These are phyloP conservation scores for Nerophis lumbriciformis DNA, from an alignment of 2,113 vertebrate genomes.

Conservation along the genomic window DNA sequence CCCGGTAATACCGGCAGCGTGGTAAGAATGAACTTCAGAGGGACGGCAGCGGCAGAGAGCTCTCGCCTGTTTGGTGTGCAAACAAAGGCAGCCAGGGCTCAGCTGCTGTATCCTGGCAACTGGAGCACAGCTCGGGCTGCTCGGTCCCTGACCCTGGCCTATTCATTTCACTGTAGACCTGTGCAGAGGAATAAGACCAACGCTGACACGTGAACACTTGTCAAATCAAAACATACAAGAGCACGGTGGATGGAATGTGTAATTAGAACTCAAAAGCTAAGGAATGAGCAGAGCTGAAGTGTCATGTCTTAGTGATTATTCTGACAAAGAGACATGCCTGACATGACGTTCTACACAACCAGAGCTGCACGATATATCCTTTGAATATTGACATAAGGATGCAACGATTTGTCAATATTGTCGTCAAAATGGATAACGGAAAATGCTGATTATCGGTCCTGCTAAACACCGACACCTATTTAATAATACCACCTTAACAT, in stretches of 20 bases:
- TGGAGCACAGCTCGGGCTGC: constrained; percentile 55
- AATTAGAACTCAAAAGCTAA: constrained; percentile 1
- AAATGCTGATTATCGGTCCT: no score
- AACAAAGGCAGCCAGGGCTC: constrained; percentile 67
- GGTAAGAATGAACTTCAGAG: constrained; percentile 28
- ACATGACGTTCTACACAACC: not conserved
- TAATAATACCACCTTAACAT: no score
- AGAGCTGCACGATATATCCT: no score
- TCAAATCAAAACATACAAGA: constrained; percentile 20
- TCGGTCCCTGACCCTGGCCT: constrained; percentile 72
- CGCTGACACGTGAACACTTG: constrained; percentile 64
- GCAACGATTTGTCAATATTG: no score
- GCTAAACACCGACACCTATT: no score
- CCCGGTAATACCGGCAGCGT: constrained; percentile 17
- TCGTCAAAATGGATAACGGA: no score
- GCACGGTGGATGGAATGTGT: constrained; percentile 12
- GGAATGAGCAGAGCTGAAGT: constrained; percentile 5
- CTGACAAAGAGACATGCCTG: not conserved
- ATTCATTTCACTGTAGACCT: constrained; percentile 80
- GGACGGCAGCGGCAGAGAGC: constrained; percentile 43
- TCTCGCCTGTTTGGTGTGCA: constrained; percentile 69
- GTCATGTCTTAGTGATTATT: constrained; percentile 11
- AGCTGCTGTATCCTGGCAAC: constrained; percentile 79
- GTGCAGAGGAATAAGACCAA: constrained; percentile 61
- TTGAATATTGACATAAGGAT: no score